Evolutionary conservation across 2,888 invertebrate species (phyloP), one percentile per base, ranked within the genome.

Genomic region (Tachystola acroxantha): DNA sequence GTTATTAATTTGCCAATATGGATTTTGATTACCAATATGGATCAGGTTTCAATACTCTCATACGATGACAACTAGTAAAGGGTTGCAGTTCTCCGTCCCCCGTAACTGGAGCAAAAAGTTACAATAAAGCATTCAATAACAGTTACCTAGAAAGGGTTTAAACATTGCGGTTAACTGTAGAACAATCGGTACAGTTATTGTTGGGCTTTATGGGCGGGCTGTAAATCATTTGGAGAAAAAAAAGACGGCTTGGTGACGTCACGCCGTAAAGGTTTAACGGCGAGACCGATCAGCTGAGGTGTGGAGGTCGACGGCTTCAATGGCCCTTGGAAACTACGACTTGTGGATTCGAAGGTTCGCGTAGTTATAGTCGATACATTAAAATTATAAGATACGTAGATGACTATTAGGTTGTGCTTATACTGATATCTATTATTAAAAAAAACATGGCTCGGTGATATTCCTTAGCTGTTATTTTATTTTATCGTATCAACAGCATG

Each of bases 151-250:
- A 85, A 84, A 75, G 80, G 82, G 79, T 81, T 82, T 74, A 74
- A 80, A 76, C 73, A 78, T 80, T 85, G 85, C 79, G 86, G 85
- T 85, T 82, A 78, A 77, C 76, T 73, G 82, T 84, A 76, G 72
- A 82, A 82, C 82, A 85, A 85, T 84, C 68, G 73, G 73, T 77
- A 81, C 85, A 75, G 84, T 85, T 85, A 84, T 81, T 77, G 80
- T 73, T 57, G 64, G 67, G 67, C 68, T 84, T 86, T 86, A 85
- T 75, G 78, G 60, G 48, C 38, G 45, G 66, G 79, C 50, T 72
- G 77, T 86, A 85, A 86, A 86, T 85, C 82, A 81, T 78, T 73
- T 62, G 64, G 67, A 65, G 75, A 75, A 77, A 78, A n/a, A 80
- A 84, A 77, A 59, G 61, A 50, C 44, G 38, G 39, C 37, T 24